These are phyloP conservation scores for Daubentonia madagascariensis DNA, from an alignment of 2,113 vertebrate genomes.

Conservation along the genomic window DNA sequence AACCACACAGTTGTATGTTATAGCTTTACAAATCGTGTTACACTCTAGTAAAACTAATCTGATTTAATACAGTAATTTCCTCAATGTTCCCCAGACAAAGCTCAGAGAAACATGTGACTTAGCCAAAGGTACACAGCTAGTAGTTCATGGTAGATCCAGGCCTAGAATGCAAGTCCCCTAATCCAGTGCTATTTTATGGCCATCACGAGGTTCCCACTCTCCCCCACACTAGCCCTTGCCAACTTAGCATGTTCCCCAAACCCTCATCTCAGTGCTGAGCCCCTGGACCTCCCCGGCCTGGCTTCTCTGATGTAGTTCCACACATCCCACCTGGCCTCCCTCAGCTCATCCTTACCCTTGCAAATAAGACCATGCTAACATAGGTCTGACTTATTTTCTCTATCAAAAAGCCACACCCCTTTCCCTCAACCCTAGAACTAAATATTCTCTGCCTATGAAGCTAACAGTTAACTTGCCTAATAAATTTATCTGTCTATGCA, in stretches of 20 bases:
- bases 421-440: background rate
- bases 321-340: background rate
- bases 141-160: background rate
- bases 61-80: background rate
- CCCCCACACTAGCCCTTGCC: background rate
- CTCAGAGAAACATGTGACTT: background rate
- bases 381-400: background rate
- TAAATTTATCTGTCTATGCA: background rate
- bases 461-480: background rate
- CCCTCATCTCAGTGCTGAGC: background rate
- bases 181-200: background rate
- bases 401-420: background rate
- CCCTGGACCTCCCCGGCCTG: background rate
- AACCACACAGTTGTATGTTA: background rate
- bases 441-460: background rate
- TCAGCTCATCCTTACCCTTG: background rate
- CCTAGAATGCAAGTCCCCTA: background rate
- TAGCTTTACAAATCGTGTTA: conserved; percentile 8
- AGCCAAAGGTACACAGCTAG: background rate
- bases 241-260: background rate
- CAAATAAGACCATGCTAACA: background rate
- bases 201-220: background rate
- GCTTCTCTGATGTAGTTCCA: background rate
- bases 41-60: background rate
- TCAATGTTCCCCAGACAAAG: background rate